These are phyloP conservation scores for Athene noctua DNA, from an alignment of 2,113 vertebrate species.

Conservation along the genomic window DNA sequence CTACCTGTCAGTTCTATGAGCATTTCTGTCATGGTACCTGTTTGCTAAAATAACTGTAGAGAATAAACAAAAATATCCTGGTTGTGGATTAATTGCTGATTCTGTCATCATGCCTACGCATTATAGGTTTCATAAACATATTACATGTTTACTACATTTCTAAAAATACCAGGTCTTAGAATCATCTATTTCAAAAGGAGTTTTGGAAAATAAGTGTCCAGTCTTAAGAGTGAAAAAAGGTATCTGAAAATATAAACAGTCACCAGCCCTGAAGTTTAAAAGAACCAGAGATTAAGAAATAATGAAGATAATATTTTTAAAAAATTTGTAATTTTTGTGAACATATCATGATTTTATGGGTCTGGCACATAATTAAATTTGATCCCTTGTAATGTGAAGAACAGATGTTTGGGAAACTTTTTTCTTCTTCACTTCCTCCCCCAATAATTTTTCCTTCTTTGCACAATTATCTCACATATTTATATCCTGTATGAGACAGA, in stretches of 20 bases:
- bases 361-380: neutral
- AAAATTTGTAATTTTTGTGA: neutral
- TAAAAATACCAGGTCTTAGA: neutral
- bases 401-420: neutral
- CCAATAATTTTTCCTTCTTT: slow-evolving; percentile 24
- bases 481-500: slow-evolving; percentile 30
- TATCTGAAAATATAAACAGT: neutral
- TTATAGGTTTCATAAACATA: neutral
- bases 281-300: neutral
- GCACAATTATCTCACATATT: slow-evolving; percentile 34
- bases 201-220: neutral
- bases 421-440: slow-evolving; percentile 18
- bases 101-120: neutral
- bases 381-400: neutral
- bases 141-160: neutral
- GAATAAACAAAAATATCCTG: neutral
- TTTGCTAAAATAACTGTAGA: neutral
- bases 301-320: neutral
- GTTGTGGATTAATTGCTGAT: neutral
- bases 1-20: neutral
- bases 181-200: neutral
- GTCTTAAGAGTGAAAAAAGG: neutral
- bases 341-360: neutral
- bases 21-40: neutral
- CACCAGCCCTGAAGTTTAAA: neutral